Evolutionary conservation across 1,140 invertebrate species (phyloP), one percentile per base, ranked within the genome.

Genomic region (Scaptomyza montana): DNA sequence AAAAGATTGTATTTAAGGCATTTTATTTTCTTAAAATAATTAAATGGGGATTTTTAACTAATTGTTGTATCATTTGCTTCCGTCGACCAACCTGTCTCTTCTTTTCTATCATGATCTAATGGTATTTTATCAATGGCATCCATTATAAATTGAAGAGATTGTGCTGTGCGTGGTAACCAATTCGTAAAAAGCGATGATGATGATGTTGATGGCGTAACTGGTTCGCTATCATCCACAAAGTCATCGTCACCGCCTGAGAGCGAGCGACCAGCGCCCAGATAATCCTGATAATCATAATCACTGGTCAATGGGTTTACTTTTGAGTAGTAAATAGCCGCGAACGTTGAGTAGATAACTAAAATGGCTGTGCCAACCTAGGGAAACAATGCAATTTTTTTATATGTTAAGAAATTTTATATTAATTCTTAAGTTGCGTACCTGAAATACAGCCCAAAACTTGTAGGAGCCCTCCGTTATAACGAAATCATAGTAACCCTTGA

Each of bases 401-500:
- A 36, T 9, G 6, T 36, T 9, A 9, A 9, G 33, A 36, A 36
- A 1, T 36, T 36, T 8, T 8, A 9, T 9, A 0, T 9, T 0
- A 7, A 0, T 33, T 33, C 30, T 33, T 8, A n/a, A 4, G 12
- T 16, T 21, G 28, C 43, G 90, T 92, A 96, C 95, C 93, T 96
- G 96, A 92, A 97, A 97, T 8, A 94, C 95, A 10, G 96, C 96
- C 96, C 96, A 97, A 84, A 97, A 97, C 89, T 97, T 97, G 91
- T 96, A 97, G 13, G 96, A 96, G 0, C 95, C 96, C 85, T 97
- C 96, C 70, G 96, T 97, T 73, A 97, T 96, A 46, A 97, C 93
- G 89, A 96, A 97, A 91, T 97, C 96, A 81, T 97, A 96, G 89
- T 97, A 97, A 0, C 95, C 95, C 10, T 93, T 94, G 93, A 95